Evolutionary conservation across 2,888 invertebrate species (phyloP).

Genomic region (Melanophora roralis): DNA sequence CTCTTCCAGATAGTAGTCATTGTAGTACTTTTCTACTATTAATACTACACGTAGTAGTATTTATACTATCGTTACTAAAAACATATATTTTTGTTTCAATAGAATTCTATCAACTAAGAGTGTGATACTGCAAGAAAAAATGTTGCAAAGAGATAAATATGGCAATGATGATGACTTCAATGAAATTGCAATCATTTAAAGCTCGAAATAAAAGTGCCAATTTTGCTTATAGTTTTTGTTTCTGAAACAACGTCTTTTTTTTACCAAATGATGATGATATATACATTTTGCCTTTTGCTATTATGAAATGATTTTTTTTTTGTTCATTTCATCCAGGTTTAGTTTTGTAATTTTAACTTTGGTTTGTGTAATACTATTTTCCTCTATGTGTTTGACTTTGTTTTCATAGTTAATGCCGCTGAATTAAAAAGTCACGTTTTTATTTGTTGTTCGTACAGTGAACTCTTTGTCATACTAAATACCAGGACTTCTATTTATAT

Average conservation of each 20-base stretch:
- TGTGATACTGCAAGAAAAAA: not conserved
- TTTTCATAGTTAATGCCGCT: conserved; percentile 44
- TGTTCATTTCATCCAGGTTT: not conserved
- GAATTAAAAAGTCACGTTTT: conserved; percentile 50
- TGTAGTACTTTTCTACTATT: conserved; percentile 14
- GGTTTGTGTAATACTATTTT: not conserved
- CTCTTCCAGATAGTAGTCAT: not conserved
- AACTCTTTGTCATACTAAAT: conserved; percentile 16
- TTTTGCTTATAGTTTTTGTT: conserved; percentile 24
- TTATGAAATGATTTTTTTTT: conserved; percentile 21
- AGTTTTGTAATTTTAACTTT: conserved; percentile 11
- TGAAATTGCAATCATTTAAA: conserved; percentile 52
- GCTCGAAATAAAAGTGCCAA: not conserved
- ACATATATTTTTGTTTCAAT: conserved; percentile 34
- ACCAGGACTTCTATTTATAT: conserved; percentile 2
- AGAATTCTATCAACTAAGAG: conserved; percentile 30
- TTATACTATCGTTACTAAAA: conserved; percentile 7
- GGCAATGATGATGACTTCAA: conserved; percentile 38
- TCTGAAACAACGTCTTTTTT: conserved; percentile 1
- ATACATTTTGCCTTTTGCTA: conserved; percentile 41
- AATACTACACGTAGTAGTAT: conserved; percentile 15
- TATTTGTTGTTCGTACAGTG: conserved; percentile 56
- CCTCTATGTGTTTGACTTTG: conserved; percentile 9
- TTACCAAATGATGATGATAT: conserved; percentile 29
- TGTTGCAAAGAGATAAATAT: not conserved